Evolutionary conservation across 1,140 invertebrate species (phyloP).

Genomic region (Chironomus striatipennis): DNA sequence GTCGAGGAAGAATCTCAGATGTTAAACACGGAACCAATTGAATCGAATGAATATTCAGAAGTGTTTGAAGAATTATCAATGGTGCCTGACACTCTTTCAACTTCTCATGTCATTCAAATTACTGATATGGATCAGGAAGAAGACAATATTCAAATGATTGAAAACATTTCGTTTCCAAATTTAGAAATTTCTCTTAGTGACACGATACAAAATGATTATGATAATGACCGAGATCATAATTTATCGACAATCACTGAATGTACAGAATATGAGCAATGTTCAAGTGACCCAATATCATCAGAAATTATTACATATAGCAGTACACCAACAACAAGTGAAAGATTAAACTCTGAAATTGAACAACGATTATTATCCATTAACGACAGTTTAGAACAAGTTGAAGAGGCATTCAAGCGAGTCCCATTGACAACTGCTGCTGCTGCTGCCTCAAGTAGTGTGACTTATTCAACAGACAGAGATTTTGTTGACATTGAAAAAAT

Average conservation of each 20-base stretch:
- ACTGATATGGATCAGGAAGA: slow-evolving; percentile 8
- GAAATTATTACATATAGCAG: background rate
- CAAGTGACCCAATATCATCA: background rate
- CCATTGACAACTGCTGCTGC: background rate
- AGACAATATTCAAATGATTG: background rate
- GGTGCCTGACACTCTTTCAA: background rate
- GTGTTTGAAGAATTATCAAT: background rate
- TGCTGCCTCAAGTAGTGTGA: background rate
- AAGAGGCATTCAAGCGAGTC: background rate
- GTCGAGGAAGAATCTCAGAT: background rate
- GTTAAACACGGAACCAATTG: background rate
- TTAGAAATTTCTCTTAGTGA: background rate
- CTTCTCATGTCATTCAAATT: background rate
- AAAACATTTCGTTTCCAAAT: background rate
- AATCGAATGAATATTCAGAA: background rate
- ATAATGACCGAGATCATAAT: background rate
- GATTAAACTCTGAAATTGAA: slow-evolving; percentile 12
- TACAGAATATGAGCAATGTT: background rate
- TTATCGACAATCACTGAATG: background rate
- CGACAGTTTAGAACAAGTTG: background rate
- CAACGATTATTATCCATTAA: background rate
- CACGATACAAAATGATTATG: background rate
- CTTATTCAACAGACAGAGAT: slow-evolving; percentile 8
- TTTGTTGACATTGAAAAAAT: background rate
- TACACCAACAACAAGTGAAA: background rate